Evolutionary conservation across 1,140 invertebrate genomes (phyloP).

Genomic region (Brachionus asplanchnoidis): DNA sequence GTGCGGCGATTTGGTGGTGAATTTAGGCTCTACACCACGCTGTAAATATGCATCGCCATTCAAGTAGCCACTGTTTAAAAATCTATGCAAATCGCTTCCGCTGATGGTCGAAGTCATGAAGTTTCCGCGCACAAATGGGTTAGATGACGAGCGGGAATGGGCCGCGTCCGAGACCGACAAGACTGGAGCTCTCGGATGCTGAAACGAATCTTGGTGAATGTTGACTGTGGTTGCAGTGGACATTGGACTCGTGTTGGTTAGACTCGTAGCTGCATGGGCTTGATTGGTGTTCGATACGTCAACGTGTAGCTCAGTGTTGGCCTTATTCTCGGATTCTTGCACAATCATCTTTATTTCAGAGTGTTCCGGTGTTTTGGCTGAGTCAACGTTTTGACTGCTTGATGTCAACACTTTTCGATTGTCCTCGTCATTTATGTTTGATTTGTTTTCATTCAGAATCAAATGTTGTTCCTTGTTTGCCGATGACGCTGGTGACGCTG

Average conservation of each 20-base stretch:
- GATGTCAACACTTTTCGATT: not conserved
- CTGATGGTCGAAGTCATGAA: constrained; percentile 32
- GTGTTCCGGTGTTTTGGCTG: not conserved
- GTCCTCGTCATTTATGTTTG: not conserved
- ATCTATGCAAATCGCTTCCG: constrained; percentile 39
- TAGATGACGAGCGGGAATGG: not conserved
- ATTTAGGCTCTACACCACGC: constrained; percentile 16
- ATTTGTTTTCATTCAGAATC: not conserved
- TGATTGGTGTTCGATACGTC: not conserved
- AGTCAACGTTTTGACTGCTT: not conserved
- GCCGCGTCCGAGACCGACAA: constrained; percentile 19
- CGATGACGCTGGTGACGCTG: not conserved
- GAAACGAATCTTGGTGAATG: not conserved
- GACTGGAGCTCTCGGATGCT: constrained; percentile 30
- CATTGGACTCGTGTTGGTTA: not conserved
- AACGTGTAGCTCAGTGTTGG: not conserved
- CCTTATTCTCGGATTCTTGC: not conserved
- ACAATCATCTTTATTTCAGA: not conserved
- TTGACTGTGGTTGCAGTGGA: constrained; percentile 3
- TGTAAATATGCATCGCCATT: constrained; percentile 29
- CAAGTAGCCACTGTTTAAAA: constrained; percentile 37
- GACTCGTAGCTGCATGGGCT: not conserved
- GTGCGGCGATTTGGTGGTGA: constrained; percentile 28
- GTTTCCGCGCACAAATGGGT: constrained; percentile 17
- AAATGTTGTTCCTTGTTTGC: not conserved